phyloP scores from a whole-genome alignment of 35 echinoderm and acorn worm genomes.

The Heliocidaris erythrogramma region DNA sequence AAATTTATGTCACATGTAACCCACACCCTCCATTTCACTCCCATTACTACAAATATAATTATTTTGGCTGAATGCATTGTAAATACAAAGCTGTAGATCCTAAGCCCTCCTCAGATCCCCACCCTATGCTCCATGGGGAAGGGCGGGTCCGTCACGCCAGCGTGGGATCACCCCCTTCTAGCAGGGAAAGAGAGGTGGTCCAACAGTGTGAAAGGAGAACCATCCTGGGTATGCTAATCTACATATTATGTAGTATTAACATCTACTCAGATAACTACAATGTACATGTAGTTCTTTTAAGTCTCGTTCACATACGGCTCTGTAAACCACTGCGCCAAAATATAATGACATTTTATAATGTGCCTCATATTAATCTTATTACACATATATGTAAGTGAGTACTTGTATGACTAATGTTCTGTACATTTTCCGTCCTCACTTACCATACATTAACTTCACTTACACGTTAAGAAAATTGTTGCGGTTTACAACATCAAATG shows the following conservation, averaged over 20 bases:
- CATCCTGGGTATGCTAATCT: background rate
- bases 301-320: background rate
- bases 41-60: background rate
- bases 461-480: too few relatives aligned
- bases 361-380: background rate
- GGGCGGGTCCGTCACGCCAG: conserved; percentile 31
- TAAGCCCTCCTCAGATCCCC: background rate
- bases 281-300: too few relatives aligned
- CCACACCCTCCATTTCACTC: background rate
- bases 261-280: too few relatives aligned
- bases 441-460: too few relatives aligned
- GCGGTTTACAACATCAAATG: too few relatives aligned
- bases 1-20: background rate
- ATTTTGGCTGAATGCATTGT: background rate
- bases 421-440: too few relatives aligned
- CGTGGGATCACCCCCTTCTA: background rate
- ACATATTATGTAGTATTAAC: background rate
- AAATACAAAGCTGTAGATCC: background rate
- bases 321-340: background rate
- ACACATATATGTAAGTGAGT: too few relatives aligned
- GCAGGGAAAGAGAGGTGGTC: background rate
- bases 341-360: background rate
- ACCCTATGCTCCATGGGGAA: conserved; percentile 16
- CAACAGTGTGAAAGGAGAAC: background rate
- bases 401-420: too few relatives aligned